These are phyloP conservation scores for Cairina moschata DNA, from an alignment of 2,113 vertebrate genomes.

Conservation along the genomic window DNA sequence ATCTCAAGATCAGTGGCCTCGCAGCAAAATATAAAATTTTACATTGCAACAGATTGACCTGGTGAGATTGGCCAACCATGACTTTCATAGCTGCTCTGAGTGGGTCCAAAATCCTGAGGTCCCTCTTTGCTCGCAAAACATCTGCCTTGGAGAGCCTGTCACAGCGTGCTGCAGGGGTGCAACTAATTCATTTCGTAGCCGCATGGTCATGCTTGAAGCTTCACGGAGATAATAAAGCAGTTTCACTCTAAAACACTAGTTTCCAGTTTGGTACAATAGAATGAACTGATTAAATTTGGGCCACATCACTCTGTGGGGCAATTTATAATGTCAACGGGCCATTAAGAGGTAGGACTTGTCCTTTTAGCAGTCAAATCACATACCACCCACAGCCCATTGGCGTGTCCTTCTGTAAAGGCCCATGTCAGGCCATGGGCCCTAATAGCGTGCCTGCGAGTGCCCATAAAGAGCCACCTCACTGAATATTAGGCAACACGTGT, in stretches of 20 bases:
- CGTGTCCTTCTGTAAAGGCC: background rate
- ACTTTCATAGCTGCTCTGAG: background rate
- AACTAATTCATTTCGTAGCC: constrained; percentile 11
- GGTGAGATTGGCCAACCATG: background rate
- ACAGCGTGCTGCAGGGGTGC: background rate
- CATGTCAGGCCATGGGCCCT: background rate
- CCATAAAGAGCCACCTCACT: background rate
- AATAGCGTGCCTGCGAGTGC: background rate
- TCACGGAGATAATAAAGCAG: background rate
- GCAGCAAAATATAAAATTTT: background rate
- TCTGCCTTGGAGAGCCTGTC: background rate
- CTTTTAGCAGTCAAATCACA: background rate
- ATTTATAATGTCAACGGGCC: background rate
- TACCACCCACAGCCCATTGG: background rate
- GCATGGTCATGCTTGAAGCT: background rate
- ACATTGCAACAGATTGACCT: background rate
- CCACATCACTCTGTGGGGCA: background rate
- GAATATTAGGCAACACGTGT: background rate
- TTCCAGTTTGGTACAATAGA: background rate
- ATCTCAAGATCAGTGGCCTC: background rate
- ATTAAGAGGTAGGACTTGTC: background rate
- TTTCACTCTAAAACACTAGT: background rate
- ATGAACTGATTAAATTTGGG: constrained; percentile 14
- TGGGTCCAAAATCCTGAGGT: background rate
- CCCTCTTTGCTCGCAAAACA: background rate